phyloP scores from a whole-genome alignment of 2,113 vertebrate genomes.

The Nasalis larvatus region DNA sequence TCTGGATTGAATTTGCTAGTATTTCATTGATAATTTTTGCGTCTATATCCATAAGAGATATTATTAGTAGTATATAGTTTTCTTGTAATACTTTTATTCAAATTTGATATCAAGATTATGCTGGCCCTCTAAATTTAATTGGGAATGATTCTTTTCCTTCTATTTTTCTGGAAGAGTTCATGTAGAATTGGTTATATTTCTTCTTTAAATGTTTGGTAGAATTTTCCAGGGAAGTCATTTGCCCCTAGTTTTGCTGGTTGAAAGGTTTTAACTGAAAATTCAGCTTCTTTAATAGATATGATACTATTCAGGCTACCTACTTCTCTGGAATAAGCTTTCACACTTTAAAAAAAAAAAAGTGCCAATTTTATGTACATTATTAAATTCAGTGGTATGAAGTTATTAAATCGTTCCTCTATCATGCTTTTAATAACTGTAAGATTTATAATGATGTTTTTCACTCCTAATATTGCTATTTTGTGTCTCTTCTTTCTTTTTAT shows the following conservation, averaged over 20 bases:
- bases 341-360: background rate
- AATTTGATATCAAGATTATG: too few relatives aligned
- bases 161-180: background rate
- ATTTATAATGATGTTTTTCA: background rate
- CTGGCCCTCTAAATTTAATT: background rate
- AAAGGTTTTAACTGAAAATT: too few relatives aligned
- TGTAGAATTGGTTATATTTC: too few relatives aligned
- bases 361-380: too few relatives aligned
- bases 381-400: background rate
- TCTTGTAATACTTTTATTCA: background rate
- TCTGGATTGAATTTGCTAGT: too few relatives aligned
- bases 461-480: background rate
- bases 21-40: too few relatives aligned
- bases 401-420: background rate
- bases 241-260: too few relatives aligned
- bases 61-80: background rate
- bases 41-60: too few relatives aligned
- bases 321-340: background rate
- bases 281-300: too few relatives aligned
- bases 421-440: background rate
- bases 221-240: too few relatives aligned
- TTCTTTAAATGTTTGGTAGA: too few relatives aligned
- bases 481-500: background rate
- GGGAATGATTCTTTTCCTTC: background rate
- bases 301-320: too few relatives aligned